These are phyloP conservation scores for Leuciscus idus DNA, from an alignment of 2,113 vertebrate genomes.

Conservation along the genomic window DNA sequence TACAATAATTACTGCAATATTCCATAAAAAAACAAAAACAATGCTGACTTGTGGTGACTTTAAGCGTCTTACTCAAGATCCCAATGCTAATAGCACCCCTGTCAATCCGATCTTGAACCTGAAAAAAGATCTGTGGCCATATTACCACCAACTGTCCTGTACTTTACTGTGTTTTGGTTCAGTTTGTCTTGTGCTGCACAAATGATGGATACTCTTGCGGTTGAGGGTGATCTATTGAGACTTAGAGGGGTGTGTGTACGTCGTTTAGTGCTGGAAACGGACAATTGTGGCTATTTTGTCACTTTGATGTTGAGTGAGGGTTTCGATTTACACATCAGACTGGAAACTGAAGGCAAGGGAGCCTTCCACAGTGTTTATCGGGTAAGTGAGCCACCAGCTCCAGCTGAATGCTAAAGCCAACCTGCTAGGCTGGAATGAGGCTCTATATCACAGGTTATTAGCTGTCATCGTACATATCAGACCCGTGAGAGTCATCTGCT, in stretches of 20 bases:
- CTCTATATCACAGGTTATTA: constrained; percentile 56
- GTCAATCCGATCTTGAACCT: neutral
- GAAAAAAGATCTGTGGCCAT: neutral
- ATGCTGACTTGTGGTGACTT: too few relatives aligned
- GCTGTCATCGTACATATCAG: constrained; percentile 48
- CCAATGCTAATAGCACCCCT: neutral
- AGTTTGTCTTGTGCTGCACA: constrained; percentile 25
- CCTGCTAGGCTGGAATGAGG: constrained; percentile 32
- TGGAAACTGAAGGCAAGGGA: constrained; percentile 17
- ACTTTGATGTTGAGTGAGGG: constrained; percentile 25
- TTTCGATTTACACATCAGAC: constrained; percentile 29
- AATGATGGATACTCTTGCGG: neutral
- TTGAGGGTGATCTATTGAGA: constrained; percentile 10
- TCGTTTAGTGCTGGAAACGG: neutral
- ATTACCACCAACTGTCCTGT: neutral
- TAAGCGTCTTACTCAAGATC: neutral
- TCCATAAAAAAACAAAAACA: too few relatives aligned
- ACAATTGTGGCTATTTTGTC: constrained; percentile 15
- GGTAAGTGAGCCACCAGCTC: constrained; percentile 14
- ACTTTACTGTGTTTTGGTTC: constrained; percentile 16
- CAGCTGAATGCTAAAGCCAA: constrained; percentile 14
- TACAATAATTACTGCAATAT: too few relatives aligned
- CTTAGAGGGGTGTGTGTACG: neutral
- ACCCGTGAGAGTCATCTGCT: constrained; percentile 36
- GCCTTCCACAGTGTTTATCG: constrained; percentile 16